phyloP scores from a whole-genome alignment of 2,797 vertebrate species.

The Rhynchotus rufescens region DNA sequence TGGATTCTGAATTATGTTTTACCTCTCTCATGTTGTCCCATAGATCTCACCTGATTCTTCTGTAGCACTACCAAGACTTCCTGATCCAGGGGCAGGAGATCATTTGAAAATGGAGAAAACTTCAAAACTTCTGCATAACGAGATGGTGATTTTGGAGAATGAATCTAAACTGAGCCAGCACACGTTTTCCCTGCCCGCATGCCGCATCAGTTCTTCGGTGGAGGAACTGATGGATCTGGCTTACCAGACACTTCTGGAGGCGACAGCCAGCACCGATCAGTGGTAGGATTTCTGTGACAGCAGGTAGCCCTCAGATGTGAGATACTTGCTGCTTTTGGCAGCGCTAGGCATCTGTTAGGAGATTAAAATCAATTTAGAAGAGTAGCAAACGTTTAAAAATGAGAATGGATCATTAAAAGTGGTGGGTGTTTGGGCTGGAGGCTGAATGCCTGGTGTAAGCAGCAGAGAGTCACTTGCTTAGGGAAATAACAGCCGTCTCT shows the following conservation, averaged over 20 bases:
- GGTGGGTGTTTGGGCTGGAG: neutral
- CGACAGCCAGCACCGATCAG: slow-evolving; percentile 88
- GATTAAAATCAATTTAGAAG: neutral
- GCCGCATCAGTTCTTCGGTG: slow-evolving; percentile 92
- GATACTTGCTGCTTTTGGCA: neutral
- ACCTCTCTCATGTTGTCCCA: neutral
- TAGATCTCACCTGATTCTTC: slow-evolving; percentile 89
- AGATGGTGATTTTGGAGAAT: slow-evolving; percentile 71
- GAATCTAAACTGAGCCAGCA: slow-evolving; percentile 81
- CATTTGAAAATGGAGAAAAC: slow-evolving; percentile 60
- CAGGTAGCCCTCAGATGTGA: neutral
- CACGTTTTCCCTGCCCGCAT: slow-evolving; percentile 88
- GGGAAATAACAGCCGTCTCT: neutral
- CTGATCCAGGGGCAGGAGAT: slow-evolving; percentile 67
- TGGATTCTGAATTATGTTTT: neutral
- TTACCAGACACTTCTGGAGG: slow-evolving; percentile 89
- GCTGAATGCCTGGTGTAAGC: neutral
- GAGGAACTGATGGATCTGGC: slow-evolving; percentile 92
- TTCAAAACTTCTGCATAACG: neutral
- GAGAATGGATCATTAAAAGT: fast-evolving
- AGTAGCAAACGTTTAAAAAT: neutral
- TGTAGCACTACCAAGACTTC: slow-evolving; percentile 84
- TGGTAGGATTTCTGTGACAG: slow-evolving; percentile 78
- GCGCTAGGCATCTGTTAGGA: neutral
- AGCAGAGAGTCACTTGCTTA: neutral